Conservation (phyloP, 1,140 invertebrate species). For the Drosophila nigromelanica region DNA sequence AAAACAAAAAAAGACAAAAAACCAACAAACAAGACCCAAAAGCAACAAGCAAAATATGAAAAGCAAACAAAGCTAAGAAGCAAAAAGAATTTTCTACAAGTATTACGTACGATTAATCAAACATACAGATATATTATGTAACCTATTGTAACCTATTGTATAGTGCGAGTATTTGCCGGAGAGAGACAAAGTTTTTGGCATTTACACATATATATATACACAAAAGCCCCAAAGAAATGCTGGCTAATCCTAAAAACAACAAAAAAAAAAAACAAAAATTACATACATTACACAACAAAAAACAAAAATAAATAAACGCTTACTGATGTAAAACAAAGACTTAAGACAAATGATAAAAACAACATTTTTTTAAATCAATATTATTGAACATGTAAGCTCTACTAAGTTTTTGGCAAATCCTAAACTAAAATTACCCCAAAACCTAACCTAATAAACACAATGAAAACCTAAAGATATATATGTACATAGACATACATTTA, state of each 20-base stretch:
- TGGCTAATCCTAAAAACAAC: slow-evolving; percentile 11
- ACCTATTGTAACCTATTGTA: slow-evolving; percentile 12
- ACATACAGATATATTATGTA: neutral
- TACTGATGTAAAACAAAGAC: slow-evolving; percentile 81
- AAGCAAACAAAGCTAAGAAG: slow-evolving; percentile 23
- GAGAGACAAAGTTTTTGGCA: slow-evolving; percentile 10
- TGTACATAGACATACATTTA: slow-evolving; percentile 31
- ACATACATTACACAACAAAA: slow-evolving; percentile 18
- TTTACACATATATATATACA: slow-evolving; percentile 29
- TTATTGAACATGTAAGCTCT: slow-evolving; percentile 49
- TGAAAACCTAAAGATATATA: slow-evolving; percentile 19
- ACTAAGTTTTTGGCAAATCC: slow-evolving; percentile 34
- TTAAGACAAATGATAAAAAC: slow-evolving; percentile 55
- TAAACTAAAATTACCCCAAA: slow-evolving; percentile 15
- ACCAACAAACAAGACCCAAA: slow-evolving; percentile 1
- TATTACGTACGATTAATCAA: slow-evolving; percentile 50
- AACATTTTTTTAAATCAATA: slow-evolving; percentile 46
- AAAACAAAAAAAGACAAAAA: slow-evolving; percentile 11
- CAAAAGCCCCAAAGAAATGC: slow-evolving; percentile 6
- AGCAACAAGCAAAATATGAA: slow-evolving; percentile 28
- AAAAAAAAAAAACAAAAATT: neutral
- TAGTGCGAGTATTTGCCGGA: slow-evolving; percentile 3
- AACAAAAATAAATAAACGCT: slow-evolving; percentile 62
- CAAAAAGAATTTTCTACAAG: slow-evolving; percentile 60
- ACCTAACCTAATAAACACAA: slow-evolving; percentile 15